A percentile compares a stretch with the other conserved stretches of the same genome.
Evolutionary conservation across 2,797 vertebrate genomes (phyloP).

Genomic region (Anguilla megastoma): DNA sequence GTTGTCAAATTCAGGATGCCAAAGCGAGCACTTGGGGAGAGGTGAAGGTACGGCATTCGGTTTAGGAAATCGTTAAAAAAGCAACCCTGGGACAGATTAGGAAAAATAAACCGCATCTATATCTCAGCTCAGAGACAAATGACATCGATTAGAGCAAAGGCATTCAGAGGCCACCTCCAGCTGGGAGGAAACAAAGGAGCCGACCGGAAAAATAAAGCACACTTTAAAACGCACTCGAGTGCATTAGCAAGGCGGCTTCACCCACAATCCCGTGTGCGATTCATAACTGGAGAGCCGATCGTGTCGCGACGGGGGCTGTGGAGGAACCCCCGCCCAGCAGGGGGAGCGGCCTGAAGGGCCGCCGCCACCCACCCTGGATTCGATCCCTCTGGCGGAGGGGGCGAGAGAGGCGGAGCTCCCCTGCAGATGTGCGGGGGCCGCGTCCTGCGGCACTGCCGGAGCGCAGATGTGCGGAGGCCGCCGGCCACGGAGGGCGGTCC

Average conservation of each 20-base stretch:
- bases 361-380: background rate
- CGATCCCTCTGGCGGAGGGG: background rate
- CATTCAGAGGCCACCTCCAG: background rate
- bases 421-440: slow-evolving; percentile 8
- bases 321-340: background rate
- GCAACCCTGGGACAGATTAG: background rate
- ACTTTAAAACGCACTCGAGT: background rate
- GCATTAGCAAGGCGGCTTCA: background rate
- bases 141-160: background rate
- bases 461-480: background rate
- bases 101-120: background rate
- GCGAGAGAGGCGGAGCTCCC: background rate
- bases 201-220: background rate
- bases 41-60: background rate
- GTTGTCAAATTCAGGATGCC: background rate
- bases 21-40: background rate
- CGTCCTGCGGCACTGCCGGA: background rate
- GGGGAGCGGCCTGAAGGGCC: background rate
- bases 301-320: background rate
- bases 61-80: background rate
- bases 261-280: background rate
- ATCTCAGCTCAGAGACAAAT: background rate
- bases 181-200: background rate
- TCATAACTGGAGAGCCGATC: background rate
- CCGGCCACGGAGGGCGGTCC: background rate